Evolutionary conservation across 2,888 invertebrate genomes (phyloP).

Genomic region (Autographa gamma): DNA sequence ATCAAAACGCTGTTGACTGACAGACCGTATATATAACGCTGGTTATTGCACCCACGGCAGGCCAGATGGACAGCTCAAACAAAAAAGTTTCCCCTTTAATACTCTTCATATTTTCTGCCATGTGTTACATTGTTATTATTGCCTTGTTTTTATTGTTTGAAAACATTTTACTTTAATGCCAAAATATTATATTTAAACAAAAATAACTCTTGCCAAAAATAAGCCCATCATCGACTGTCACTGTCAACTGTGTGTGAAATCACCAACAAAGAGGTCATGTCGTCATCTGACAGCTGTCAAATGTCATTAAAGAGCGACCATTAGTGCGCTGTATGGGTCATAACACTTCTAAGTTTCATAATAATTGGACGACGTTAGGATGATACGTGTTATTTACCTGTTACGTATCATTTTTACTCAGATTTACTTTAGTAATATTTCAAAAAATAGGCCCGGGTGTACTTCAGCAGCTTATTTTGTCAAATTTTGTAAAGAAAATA

Average conservation of each 20-base stretch:
- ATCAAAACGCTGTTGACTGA: conserved; percentile 80
- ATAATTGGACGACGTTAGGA: background rate
- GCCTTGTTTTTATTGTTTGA: background rate
- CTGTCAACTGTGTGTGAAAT: too few species aligned
- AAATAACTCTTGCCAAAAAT: too few species aligned
- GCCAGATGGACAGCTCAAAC: conserved; percentile 40
- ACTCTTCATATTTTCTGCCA: conserved; percentile 19
- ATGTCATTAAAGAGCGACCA: too few species aligned
- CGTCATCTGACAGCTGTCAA: too few species aligned
- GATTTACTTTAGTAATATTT: too few species aligned
- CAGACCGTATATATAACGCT: conserved; percentile 78
- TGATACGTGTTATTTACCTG: background rate
- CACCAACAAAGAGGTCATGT: too few species aligned
- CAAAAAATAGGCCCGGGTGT: too few species aligned
- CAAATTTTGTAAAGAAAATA: too few species aligned
- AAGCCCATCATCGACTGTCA: too few species aligned
- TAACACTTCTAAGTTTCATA: background rate
- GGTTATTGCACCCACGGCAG: conserved; percentile 63
- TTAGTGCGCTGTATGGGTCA: background rate
- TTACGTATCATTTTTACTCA: too few species aligned
- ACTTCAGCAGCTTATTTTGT: too few species aligned
- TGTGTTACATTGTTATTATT: background rate
- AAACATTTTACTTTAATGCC: background rate
- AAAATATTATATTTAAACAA: background rate
- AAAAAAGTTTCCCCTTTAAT: conserved; percentile 29